Evolutionary conservation across 2,113 vertebrate genomes (phyloP), one percentile per base, ranked within the genome.

Genomic region (Gavia stellata): DNA sequence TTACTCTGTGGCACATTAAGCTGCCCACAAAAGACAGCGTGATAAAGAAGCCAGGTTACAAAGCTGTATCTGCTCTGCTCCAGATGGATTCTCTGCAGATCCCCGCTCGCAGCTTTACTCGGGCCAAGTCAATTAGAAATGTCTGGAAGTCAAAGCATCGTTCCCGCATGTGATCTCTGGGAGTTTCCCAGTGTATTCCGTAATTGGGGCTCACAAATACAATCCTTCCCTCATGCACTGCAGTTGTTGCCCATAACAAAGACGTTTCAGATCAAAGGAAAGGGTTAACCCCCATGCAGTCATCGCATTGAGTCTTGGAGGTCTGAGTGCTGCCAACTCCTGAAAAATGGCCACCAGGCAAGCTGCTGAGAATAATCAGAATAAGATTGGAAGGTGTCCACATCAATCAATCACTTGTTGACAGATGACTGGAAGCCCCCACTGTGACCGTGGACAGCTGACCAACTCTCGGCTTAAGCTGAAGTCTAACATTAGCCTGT

Each of bases 341-440:
- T 97, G 94, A 98, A 98, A 98, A 98, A 98, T 99, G 98, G 98
- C 99, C 98, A 98, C 97, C 96, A 98, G 98, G 98, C 98, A 98
- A 97, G 97, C 96, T 97, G 98, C 97, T 70, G 96, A 97, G 97
- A 97, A 98, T 90, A 97, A 97, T 98, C 86, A 66, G 97, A 96
- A 97, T 97, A 95, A 96, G 96, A 98, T 95, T 98, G 98, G 98
- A 98, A 98, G 98, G 98, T 98, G 99, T 99, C 99, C 98, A 97
- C 98, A 99, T 99, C 98, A 98, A 99, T 99, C 99, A 98, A 98
- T 99, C 99, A 99, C 97, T 96, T 45, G 96, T 95, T 99, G 99
- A 99, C 99, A 99, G 98, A 98, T 98, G 98, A 98, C 98, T 97
- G 98, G 98, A 98, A 97, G 98, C 98, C 97, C 97, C 97, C 96